Conservation (phyloP, 2,797 vertebrate genomes). For the Sibirionetta formosa region DNA sequence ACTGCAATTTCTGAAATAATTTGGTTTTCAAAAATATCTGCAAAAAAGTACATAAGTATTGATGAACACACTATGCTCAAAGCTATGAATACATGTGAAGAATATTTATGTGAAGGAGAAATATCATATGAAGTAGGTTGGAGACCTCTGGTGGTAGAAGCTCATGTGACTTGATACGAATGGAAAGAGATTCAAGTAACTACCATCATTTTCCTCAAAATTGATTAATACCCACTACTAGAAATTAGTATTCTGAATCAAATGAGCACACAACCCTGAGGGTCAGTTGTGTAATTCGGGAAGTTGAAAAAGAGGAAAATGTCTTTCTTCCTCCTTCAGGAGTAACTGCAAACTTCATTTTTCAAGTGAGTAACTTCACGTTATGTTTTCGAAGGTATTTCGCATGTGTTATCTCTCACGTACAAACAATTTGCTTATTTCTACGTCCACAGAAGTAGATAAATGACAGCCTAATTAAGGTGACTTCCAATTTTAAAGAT, state of each 20-base stretch:
- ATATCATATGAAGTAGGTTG: not conserved
- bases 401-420: not conserved
- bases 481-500: not conserved
- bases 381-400: not conserved
- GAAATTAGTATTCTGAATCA: not conserved
- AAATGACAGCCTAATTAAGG: accelerated
- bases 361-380: not conserved
- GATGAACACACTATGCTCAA: not conserved
- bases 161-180: not conserved
- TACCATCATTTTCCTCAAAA: not conserved
- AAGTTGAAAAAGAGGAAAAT: not conserved
- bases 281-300: not conserved
- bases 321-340: not conserved
- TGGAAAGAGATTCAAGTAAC: not conserved
- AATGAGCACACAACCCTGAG: not conserved
- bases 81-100: not conserved
- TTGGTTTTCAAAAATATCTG: not conserved
- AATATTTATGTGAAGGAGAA: not conserved
- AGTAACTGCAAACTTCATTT: not conserved
- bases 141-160: constrained; percentile 11
- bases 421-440: not conserved
- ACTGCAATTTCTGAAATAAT: not conserved
- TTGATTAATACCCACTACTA: not conserved
- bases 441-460: not conserved
- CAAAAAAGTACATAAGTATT: accelerated